Evolutionary conservation across 2,113 vertebrate genomes (phyloP), one percentile per base, ranked within the genome.

Genomic region (Laticauda laticaudata): DNA sequence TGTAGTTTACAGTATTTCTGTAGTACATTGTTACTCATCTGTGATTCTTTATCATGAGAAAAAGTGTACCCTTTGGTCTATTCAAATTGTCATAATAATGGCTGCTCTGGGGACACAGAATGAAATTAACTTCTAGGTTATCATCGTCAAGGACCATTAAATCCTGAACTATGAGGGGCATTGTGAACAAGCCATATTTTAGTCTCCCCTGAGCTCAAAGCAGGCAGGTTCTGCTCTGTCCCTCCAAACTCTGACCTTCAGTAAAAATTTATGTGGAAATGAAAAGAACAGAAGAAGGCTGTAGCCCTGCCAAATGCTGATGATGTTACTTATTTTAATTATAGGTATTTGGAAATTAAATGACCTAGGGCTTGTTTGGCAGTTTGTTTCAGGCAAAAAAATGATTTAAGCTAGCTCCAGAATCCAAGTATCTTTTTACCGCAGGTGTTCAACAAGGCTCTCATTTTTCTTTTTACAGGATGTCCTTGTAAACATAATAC

Each of bases 61-160:
- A 97, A 92, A 90, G 92, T 93, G 94, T 96, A 97, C 94, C 97
- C 95, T 98, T 97, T 97, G 97, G 94, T 93, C 96, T 94, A 93
- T 90, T 98, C 98, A 97, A 98, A 98, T 98, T 97, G 93, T 95
- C 95, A 95, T 97, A 97, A 97, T 97, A 98, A 95, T 98, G 97
- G 97, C 97, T 97, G 97, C 97, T 97, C 97, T 98, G 97, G 97
- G 97, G 97, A 98, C 96, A 98, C 96, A 97, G 96, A 97, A 96
- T 98, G 97, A 98, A 98, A 98, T 98, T 98, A 98, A 98, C 97
- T 98, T 97, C 97, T 97, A 97, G 97, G 98, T 98, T 98, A 98
- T 98, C 98, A 97, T 96, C 95, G 97, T 98, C 98, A 98, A 98
- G 98, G 98, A 97, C 97, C 98, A 98, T 98, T 98, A 98, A 98